These are phyloP conservation scores for Phrynocephalus vlangalii DNA, from an alignment of 2,797 vertebrate species.

Conservation along the genomic window DNA sequence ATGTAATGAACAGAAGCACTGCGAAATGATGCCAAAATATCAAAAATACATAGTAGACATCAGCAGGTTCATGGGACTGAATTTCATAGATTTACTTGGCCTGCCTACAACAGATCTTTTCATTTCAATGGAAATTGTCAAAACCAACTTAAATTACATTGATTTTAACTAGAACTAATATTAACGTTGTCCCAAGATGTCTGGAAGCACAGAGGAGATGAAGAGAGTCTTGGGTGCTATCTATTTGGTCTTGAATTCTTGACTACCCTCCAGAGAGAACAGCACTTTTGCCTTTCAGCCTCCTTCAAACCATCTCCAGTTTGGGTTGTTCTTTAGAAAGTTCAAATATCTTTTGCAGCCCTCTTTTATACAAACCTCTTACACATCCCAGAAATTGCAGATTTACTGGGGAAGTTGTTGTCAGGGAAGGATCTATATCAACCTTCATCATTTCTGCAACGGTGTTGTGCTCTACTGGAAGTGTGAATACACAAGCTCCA, in stretches of 20 bases:
- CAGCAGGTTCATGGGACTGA: neutral
- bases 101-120: neutral
- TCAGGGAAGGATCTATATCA: neutral
- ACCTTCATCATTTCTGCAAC: neutral
- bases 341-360: neutral
- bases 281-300: neutral
- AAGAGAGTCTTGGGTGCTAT: neutral
- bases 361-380: neutral
- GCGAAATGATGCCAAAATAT: neutral
- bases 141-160: neutral
- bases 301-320: neutral
- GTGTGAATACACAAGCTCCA: neutral
- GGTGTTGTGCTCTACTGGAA: neutral
- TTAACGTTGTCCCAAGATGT: neutral
- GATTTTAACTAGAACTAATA: neutral
- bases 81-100: neutral
- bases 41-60: neutral
- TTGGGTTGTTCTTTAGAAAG: neutral
- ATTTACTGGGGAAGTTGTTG: too few species aligned
- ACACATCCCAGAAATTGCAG: neutral
- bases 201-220: neutral
- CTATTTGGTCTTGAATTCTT: neutral
- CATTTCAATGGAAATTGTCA: neutral
- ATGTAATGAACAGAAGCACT: constrained; percentile 1
- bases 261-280: neutral